Evolutionary conservation across 2,113 vertebrate genomes (phyloP).

Genomic region (Dryoscopus gambensis): DNA sequence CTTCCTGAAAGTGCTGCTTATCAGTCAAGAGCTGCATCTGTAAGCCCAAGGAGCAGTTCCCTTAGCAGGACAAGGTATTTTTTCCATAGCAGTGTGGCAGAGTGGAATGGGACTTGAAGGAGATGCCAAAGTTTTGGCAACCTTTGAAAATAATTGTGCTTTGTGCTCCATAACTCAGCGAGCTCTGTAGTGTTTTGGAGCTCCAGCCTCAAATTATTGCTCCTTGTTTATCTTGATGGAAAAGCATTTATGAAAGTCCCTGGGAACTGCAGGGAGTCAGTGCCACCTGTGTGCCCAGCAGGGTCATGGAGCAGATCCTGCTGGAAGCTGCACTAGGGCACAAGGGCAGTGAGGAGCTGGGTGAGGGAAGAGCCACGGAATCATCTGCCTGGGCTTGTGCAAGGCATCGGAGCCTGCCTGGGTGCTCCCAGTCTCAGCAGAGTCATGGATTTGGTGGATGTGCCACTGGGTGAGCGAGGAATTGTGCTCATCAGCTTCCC

Average conservation of each 20-base stretch:
- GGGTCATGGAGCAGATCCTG: not conserved
- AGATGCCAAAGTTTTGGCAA: not conserved
- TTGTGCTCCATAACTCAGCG: fast-evolving
- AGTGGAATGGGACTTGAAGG: not conserved
- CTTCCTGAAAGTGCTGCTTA: not conserved
- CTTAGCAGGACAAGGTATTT: fast-evolving
- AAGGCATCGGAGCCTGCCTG: not conserved
- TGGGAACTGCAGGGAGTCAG: not conserved
- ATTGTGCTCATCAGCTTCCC: not conserved
- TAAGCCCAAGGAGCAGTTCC: not conserved
- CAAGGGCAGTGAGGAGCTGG: not conserved
- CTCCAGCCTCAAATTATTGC: not conserved
- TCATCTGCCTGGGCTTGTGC: not conserved
- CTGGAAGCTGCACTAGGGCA: not conserved
- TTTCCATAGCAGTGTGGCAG: not conserved
- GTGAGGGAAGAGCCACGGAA: not conserved
- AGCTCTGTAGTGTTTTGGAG: not conserved
- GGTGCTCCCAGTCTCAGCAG: not conserved
- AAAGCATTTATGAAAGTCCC: fast-evolving
- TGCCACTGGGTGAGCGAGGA: not conserved
- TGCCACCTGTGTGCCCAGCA: not conserved
- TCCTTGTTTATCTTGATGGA: not conserved
- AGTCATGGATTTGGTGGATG: not conserved
- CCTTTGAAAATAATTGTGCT: not conserved
- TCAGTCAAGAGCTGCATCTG: not conserved